Base-by-base conservation (phyloP, 2,888 invertebrate species). In the Toxonevra muliebris region DNA sequence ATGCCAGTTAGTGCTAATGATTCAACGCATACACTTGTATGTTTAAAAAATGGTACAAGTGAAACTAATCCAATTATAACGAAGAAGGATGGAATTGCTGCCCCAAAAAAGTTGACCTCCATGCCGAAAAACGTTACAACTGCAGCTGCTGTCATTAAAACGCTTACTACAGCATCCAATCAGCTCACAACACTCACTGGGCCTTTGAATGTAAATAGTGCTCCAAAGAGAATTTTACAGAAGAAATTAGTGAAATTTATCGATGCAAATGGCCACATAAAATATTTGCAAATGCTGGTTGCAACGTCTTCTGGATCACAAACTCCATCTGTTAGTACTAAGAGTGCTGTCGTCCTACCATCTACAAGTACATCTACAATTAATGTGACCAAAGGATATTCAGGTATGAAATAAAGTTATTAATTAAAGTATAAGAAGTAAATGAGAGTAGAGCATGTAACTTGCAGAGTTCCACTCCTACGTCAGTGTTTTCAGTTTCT, bases 181-280 rank as follows among this genome's bases (percentile, higher is more conserved):
- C 30, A 30, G 52, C 13, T 8, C 19, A 61, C 42, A 20, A 15
- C 40, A 19, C 4, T 20, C 7, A 9, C 40, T 10, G 9, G 9
- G 20, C 19, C 55, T 13, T 9, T 59, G 30, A n/a, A 66, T n/a
- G n/a, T 12, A 12, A 55, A 48, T 45, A 40, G 19, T 50, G 55
- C 30, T 17, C 17, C 52, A 10, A 61, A 63, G 17, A 73, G 73
- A 43, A 73, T 75, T 19, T 73, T 78, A 8, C 76, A 77, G 63
- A 77, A 76, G 66, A 79, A 79, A 71, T 63, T 77, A 8, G 75
- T 79, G 0, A 77, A 79, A 57, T 74, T 78, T 43, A 73, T 80
- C 17, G 78, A 79, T 66, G 76, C 79, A 40, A 69, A 76, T 57
- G 79, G 79, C 0, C 80, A 79, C 69, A 70, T 79, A 2, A 79